These are phyloP conservation scores for Acanthurus tractus DNA, from an alignment of 2,797 vertebrate genomes.

Conservation along the genomic window DNA sequence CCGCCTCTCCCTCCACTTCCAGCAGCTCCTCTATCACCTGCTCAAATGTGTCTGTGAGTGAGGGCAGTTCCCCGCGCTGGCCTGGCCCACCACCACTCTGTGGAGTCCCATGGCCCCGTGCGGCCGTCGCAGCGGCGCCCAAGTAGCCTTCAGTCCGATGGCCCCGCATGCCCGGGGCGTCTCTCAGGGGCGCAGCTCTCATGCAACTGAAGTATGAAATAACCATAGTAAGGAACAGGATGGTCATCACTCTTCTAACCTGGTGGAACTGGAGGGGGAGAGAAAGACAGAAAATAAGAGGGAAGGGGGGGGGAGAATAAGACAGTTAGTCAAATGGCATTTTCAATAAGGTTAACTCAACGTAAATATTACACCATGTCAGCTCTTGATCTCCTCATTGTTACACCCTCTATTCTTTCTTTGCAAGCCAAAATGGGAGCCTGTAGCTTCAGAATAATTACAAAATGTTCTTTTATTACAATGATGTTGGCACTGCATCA, in stretches of 20 bases:
- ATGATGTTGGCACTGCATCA: slow-evolving; percentile 56
- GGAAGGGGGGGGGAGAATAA: slow-evolving; percentile 18
- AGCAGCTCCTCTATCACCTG: slow-evolving; percentile 99
- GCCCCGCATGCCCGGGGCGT: slow-evolving; percentile 92
- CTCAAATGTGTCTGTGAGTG: slow-evolving; percentile 96
- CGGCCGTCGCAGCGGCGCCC: slow-evolving; percentile 89
- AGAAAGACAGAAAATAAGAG: slow-evolving; percentile 47
- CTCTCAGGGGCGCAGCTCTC: slow-evolving; percentile 99
- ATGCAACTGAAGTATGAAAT: slow-evolving; percentile 99
- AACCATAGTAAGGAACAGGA: slow-evolving; percentile 99
- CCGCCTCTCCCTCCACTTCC: slow-evolving; percentile 91
- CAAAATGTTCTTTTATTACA: slow-evolving; percentile 55
- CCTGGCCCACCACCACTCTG: slow-evolving; percentile 90
- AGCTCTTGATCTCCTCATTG: slow-evolving; percentile 32
- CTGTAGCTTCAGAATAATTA: slow-evolving; percentile 55
- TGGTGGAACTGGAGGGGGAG: slow-evolving; percentile 94
- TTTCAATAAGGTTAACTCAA: slow-evolving; percentile 52
- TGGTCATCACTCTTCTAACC: slow-evolving; percentile 99
- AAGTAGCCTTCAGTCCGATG: slow-evolving; percentile 96
- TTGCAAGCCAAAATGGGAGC: slow-evolving; percentile 52
- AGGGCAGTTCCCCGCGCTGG: slow-evolving; percentile 88
- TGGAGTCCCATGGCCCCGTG: slow-evolving; percentile 93
- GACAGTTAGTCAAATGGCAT: slow-evolving; percentile 60
- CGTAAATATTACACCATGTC: slow-evolving; percentile 53
- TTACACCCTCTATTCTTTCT: slow-evolving; percentile 45